Evolutionary conservation across 1,140 invertebrate species (phyloP).

Genomic region (Drosophila fuyamai): DNA sequence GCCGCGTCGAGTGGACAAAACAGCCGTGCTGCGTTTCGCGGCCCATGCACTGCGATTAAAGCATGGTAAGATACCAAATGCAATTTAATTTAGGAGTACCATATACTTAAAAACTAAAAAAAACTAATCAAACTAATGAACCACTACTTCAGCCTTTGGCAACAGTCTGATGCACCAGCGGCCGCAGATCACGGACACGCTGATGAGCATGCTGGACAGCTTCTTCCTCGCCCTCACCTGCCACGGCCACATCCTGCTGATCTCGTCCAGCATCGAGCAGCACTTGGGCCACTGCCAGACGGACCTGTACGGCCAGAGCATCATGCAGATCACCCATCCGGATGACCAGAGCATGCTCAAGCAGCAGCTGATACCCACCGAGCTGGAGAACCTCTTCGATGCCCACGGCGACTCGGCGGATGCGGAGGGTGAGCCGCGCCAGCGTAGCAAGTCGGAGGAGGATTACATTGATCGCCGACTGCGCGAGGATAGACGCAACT

Average conservation of each 20-base stretch:
- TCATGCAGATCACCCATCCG: constrained; percentile 91
- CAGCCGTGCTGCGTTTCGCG: constrained; percentile 93
- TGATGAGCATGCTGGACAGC: constrained; percentile 86
- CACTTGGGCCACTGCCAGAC: constrained; percentile 93
- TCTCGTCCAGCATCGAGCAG: constrained; percentile 93
- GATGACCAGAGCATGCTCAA: constrained; percentile 91
- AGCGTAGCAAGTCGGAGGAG: constrained; percentile 81
- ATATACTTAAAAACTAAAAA: too few species aligned
- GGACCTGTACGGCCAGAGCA: constrained; percentile 93
- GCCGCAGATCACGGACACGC: constrained; percentile 75
- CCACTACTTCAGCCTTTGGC: constrained; percentile 85
- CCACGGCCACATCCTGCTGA: constrained; percentile 94
- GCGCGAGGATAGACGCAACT: constrained; percentile 83
- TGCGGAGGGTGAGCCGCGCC: constrained; percentile 75
- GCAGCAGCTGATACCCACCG: constrained; percentile 88
- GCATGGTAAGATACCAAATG: constrained; percentile 64
- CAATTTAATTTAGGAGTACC: too few species aligned
- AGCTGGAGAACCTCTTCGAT: constrained; percentile 84
- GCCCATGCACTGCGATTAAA: constrained; percentile 89
- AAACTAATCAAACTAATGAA: neutral
- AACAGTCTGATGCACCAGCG: constrained; percentile 80
- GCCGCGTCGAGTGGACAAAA: constrained; percentile 94
- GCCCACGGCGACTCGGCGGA: constrained; percentile 70
- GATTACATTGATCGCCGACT: constrained; percentile 78
- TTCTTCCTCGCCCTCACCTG: constrained; percentile 93